Percentiles rank a stretch among this genome's conserved stretches.
Conservation (phyloP, 2,888 invertebrate species). For the Norana najaformis region DNA sequence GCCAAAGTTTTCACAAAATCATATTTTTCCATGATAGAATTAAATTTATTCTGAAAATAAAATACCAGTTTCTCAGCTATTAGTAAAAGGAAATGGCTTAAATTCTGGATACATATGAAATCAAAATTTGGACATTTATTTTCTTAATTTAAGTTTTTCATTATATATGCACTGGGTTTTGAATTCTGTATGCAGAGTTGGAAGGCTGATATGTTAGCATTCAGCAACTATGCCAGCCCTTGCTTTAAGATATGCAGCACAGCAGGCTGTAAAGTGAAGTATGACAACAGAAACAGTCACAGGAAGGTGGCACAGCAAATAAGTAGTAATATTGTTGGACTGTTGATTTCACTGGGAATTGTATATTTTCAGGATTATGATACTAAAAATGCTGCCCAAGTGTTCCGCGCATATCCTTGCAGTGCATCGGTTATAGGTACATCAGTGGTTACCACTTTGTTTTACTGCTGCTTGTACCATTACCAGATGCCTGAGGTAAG, state of each 20-base stretch:
- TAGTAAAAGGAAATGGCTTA: too few species aligned
- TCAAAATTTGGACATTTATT: too few species aligned
- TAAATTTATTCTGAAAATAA: not conserved
- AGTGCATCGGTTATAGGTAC: slow-evolving; percentile 53
- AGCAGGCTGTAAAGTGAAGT: not conserved
- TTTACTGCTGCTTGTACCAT: slow-evolving; percentile 64
- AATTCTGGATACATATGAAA: too few species aligned
- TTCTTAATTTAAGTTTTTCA: too few species aligned
- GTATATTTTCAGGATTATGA: slow-evolving; percentile 10
- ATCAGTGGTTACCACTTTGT: slow-evolving; percentile 63
- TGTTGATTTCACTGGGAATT: too few species aligned
- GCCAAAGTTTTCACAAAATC: not conserved
- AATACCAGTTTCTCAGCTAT: not conserved
- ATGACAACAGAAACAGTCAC: not conserved
- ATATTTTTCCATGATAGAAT: not conserved
- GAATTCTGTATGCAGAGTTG: too few species aligned
- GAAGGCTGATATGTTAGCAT: too few species aligned
- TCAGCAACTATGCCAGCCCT: too few species aligned
- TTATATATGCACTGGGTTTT: too few species aligned
- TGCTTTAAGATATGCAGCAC: not conserved
- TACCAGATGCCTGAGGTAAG: slow-evolving; percentile 57
- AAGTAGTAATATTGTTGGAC: not conserved
- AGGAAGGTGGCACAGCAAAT: not conserved
- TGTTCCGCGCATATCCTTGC: not conserved
- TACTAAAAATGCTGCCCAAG: slow-evolving; percentile 14